A percentile compares a stretch with the other conserved stretches of the same genome.
These are phyloP conservation scores for Aphidoletes aphidimyza DNA, from an alignment of 2,888 invertebrate species.

Conservation along the genomic window DNA sequence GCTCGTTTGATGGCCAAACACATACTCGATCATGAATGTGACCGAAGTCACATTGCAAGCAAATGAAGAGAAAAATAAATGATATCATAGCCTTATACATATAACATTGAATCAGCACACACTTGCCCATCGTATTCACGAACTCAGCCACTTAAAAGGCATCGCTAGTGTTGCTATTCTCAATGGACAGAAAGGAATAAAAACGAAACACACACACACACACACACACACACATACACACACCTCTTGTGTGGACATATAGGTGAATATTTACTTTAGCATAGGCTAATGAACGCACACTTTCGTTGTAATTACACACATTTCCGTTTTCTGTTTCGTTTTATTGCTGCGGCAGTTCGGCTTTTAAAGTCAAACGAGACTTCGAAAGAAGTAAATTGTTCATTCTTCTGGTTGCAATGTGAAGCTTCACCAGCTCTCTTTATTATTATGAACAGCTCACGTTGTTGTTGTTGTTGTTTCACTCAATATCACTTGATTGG, in stretches of 20 bases:
- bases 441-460: neutral
- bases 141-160: too few relatives aligned
- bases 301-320: constrained; percentile 25
- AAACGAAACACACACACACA: neutral
- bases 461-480: too few relatives aligned
- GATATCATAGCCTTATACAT: too few relatives aligned
- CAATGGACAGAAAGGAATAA: neutral
- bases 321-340: constrained; percentile 42
- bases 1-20: neutral
- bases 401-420: neutral
- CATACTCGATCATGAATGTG: constrained; percentile 2
- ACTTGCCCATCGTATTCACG: neutral
- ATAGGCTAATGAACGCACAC: constrained; percentile 22
- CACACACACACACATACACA: too few relatives aligned
- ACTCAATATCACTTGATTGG: constrained; percentile 47
- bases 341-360: neutral
- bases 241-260: neutral
- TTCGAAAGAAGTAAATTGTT: neutral
- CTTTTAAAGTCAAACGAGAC: neutral
- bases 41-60: neutral
- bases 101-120: too few relatives aligned
- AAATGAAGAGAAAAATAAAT: too few relatives aligned
- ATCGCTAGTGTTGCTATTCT: too few relatives aligned
- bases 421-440: neutral
- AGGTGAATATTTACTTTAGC: neutral